Evolutionary conservation across 2,113 vertebrate species (phyloP).

Genomic region (Echinops telfairi): DNA sequence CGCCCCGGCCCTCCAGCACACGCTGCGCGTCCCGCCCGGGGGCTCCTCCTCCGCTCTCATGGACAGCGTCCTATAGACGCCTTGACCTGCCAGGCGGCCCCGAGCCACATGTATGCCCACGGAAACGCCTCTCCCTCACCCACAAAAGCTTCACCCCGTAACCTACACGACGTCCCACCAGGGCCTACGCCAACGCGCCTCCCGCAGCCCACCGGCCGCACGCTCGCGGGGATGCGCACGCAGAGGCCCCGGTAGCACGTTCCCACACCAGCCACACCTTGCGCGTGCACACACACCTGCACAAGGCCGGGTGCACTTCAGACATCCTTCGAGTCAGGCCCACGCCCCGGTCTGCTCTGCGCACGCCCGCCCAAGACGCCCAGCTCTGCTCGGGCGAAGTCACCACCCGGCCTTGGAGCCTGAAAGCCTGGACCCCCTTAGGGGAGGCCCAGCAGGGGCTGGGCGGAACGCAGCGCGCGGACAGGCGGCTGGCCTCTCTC

Average conservation of each 20-base stretch:
- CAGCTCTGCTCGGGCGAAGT: too few species aligned
- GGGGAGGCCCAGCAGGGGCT: not conserved
- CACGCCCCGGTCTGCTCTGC: fast-evolving
- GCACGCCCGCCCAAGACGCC: not conserved
- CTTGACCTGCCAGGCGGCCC: not conserved
- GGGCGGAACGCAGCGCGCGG: fast-evolving
- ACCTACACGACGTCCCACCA: not conserved
- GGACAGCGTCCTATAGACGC: constrained; percentile 54
- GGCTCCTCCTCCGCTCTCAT: constrained; percentile 64
- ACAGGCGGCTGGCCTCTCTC: not conserved
- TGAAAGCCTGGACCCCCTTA: not conserved
- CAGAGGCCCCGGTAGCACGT: not conserved
- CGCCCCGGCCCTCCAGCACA: constrained; percentile 51
- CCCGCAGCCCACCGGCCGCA: not conserved
- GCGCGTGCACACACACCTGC: not conserved
- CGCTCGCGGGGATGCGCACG: not conserved
- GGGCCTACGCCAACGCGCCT: not conserved
- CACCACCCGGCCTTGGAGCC: not conserved
- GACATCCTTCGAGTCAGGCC: not conserved
- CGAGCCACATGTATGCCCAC: not conserved
- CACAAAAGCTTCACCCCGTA: not conserved
- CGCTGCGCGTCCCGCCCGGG: constrained; percentile 40
- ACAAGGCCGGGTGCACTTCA: not conserved
- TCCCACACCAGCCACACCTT: constrained; percentile 37
- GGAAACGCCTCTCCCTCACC: not conserved